Evolutionary conservation across 2,797 vertebrate species (phyloP), one percentile per base, ranked within the genome.

Genomic region (Chromis chromis): DNA sequence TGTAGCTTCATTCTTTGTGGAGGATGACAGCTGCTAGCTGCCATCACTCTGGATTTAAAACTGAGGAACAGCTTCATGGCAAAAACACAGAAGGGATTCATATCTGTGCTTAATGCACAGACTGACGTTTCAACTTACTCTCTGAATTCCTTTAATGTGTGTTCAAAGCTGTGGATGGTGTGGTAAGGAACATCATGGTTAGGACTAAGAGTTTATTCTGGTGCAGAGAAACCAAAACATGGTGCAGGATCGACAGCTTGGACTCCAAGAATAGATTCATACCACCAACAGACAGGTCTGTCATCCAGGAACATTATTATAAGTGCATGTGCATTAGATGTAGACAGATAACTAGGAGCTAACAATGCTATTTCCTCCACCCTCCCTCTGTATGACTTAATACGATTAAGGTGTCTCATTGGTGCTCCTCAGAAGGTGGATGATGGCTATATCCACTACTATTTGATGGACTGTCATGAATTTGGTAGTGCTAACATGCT

Each of bases 261-360:
- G 33, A 44, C 31, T 70, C 48, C 4, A 19, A 69, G 40, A 63
- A 68, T 27, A 64, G 22, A 27, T 52, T 49, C 24, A 21, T 16
- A 44, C 2, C 17, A 7, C 42, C 42, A 1, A 19, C 5, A 1
- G 3, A 21, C 27, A 49, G 56, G 14, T 14, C 50, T 62, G 28
- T 42, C n/a, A 17, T 21, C 22, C 36, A 4, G 21, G 33, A 31
- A 16, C 31, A 11, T 42, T 9, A 46, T 25, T 13, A 48, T 22
- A 17, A 48, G n/a, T 21, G 21, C 42, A 48, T 4, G 36, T 64
- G 46, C 13, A 54, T 24, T 6, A 2, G 22, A 61, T 33, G 17
- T 21, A 25, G 28, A 6, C 0, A 25, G 11, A 25, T 31, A 22
- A 31, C n/a, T 12, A 33, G 7, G 19, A 16, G 27, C 2, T n/a